Conservation (phyloP, 1,140 invertebrate species). For the Sipha flava region DNA sequence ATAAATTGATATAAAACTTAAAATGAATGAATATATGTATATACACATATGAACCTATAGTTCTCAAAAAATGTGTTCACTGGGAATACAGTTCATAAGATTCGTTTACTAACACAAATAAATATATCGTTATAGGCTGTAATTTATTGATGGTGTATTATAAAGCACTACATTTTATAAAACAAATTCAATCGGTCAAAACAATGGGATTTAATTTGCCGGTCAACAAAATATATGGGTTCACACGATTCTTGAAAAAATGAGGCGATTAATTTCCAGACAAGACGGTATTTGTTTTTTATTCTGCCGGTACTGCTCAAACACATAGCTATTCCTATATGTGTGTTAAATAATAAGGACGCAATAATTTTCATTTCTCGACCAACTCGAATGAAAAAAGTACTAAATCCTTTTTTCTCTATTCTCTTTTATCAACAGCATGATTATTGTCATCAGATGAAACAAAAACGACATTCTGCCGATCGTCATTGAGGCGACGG, state of each 20-base stretch:
- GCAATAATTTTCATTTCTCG: conserved; percentile 16
- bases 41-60: too few relatives aligned
- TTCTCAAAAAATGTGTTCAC: neutral
- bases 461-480: conserved; percentile 30
- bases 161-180: neutral
- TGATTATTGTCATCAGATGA: conserved; percentile 16
- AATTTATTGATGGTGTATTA: neutral
- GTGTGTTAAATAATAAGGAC: conserved; percentile 11
- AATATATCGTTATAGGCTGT: too few relatives aligned
- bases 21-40: neutral
- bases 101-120: too few relatives aligned
- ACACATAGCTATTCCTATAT: neutral
- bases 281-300: conserved; percentile 9
- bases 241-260: conserved; percentile 2
- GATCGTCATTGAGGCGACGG: conserved; percentile 14
- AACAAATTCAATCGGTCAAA: neutral
- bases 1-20: too few relatives aligned
- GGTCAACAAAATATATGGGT: neutral
- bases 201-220: neutral
- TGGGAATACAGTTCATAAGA: neutral
- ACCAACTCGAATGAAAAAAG: neutral
- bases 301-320: neutral
- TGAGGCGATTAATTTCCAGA: neutral
- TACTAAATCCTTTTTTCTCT: neutral
- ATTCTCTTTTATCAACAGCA: neutral